Evolutionary conservation across 2,888 invertebrate species (phyloP).

Genomic region (Myopa testacea): DNA sequence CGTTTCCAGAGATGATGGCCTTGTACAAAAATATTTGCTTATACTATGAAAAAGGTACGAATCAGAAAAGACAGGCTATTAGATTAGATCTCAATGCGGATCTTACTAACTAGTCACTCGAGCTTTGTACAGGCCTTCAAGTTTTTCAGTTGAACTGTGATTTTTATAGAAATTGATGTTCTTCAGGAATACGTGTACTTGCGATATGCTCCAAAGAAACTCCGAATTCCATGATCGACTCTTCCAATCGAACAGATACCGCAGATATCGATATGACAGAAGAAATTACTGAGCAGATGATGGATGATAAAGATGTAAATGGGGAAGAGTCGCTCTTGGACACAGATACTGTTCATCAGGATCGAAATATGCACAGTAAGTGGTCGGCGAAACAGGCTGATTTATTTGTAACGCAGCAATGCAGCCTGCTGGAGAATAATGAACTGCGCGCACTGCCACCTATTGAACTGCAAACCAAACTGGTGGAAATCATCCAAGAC

Average conservation of each 20-base stretch:
- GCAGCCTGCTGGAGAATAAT: conserved; percentile 83
- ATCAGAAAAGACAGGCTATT: background rate
- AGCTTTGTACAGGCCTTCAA: background rate
- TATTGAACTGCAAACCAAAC: conserved; percentile 76
- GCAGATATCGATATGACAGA: conserved; percentile 32
- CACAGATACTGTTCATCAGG: conserved; percentile 52
- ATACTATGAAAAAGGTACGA: conserved; percentile 74
- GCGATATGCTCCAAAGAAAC: conserved; percentile 54
- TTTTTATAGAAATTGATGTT: background rate
- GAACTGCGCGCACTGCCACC: conserved; percentile 84
- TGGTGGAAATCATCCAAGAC: conserved; percentile 66
- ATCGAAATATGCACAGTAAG: conserved; percentile 71
- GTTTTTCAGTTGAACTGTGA: background rate
- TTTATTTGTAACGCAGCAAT: conserved; percentile 88
- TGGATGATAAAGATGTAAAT: conserved; percentile 43
- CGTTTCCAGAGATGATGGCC: conserved; percentile 84
- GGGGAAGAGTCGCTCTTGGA: conserved; percentile 51
- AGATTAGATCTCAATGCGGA: no score
- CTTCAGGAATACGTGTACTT: conserved; percentile 56
- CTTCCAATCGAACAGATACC: conserved; percentile 15
- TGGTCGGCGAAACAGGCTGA: conserved; percentile 93
- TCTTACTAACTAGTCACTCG: no score
- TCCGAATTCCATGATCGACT: background rate
- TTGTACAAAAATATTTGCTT: conserved; percentile 79
- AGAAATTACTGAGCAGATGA: conserved; percentile 44